A percentile compares a stretch with the other conserved stretches of the same genome.
Evolutionary conservation across 2,888 invertebrate species (phyloP).

Genomic region (Odiellus spinosus): DNA sequence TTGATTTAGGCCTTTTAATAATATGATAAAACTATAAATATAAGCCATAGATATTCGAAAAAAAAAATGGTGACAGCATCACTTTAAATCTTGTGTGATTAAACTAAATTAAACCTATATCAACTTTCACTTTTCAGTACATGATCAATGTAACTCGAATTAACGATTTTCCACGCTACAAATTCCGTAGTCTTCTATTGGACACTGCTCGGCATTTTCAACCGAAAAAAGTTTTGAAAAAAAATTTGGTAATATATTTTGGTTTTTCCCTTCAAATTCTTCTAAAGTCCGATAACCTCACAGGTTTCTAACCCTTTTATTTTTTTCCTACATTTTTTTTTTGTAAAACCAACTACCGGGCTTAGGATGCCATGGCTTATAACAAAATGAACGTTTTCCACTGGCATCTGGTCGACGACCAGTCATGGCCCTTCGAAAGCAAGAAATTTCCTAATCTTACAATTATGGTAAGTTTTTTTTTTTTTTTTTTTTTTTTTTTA

Average conservation of each 20-base stretch:
- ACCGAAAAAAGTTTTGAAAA: constrained; percentile 44
- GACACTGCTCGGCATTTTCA: constrained; percentile 78
- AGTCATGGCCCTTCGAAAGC: constrained; percentile 79
- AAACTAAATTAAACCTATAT: too few species aligned
- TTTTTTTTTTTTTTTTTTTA: background rate
- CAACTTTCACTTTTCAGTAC: constrained; percentile 4
- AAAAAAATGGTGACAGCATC: too few species aligned
- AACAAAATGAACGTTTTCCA: constrained; percentile 87
- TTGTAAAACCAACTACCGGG: too few species aligned
- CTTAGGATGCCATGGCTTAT: constrained; percentile 75
- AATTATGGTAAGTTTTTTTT: constrained; percentile 31
- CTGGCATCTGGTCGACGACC: constrained; percentile 90
- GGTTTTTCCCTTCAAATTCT: background rate
- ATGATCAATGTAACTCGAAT: constrained; percentile 12
- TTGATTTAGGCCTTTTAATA: too few species aligned
- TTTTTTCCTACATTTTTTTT: background rate
- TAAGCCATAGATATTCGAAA: too few species aligned
- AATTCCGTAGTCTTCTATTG: constrained; percentile 62
- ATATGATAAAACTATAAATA: too few species aligned
- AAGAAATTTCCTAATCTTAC: constrained; percentile 54
- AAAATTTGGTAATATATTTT: constrained; percentile 30
- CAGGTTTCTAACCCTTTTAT: background rate
- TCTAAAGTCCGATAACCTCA: background rate
- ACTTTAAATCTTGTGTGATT: too few species aligned
- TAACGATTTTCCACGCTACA: constrained; percentile 13